Evolutionary conservation across 1,140 invertebrate species (phyloP).

Genomic region (Dendrolimus punctatus): DNA sequence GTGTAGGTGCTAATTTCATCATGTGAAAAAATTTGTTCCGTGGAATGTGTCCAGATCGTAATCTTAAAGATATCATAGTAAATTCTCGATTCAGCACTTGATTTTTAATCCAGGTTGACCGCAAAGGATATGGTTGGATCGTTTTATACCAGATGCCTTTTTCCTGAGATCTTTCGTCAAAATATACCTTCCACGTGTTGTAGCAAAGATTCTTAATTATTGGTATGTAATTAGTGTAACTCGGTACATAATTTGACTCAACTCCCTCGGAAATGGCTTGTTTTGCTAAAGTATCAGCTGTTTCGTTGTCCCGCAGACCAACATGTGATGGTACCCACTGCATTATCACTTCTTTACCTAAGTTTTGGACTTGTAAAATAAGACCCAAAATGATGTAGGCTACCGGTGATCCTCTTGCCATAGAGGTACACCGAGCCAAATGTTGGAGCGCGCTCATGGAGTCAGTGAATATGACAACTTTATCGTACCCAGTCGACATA

Average conservation of each 20-base stretch:
- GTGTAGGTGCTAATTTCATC: too few species aligned
- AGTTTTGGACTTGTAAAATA: too few species aligned
- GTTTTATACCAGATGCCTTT: not conserved
- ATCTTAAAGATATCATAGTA: too few species aligned
- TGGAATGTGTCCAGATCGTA: too few species aligned
- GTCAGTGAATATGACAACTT: constrained; percentile 21
- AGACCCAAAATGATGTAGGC: not conserved
- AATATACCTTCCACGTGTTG: not conserved
- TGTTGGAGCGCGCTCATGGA: constrained; percentile 21
- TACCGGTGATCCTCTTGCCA: constrained; percentile 16
- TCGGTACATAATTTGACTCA: constrained; percentile 9
- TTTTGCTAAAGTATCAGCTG: too few species aligned
- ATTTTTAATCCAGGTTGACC: constrained; percentile 11
- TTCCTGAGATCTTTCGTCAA: too few species aligned
- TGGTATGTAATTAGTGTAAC: constrained; percentile 6
- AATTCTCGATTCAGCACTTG: not conserved
- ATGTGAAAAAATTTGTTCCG: too few species aligned
- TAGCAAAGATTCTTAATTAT: constrained; percentile 18
- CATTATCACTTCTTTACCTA: too few species aligned
- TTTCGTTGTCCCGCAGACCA: too few species aligned
- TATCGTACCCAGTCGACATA: constrained; percentile 5
- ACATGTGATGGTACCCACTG: too few species aligned
- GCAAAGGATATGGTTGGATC: constrained; percentile 4
- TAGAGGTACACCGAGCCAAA: constrained; percentile 22
- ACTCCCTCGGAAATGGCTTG: too few species aligned